These are phyloP conservation scores for Oxyura jamaicensis DNA, from an alignment of 2,113 vertebrate species.

Conservation along the genomic window DNA sequence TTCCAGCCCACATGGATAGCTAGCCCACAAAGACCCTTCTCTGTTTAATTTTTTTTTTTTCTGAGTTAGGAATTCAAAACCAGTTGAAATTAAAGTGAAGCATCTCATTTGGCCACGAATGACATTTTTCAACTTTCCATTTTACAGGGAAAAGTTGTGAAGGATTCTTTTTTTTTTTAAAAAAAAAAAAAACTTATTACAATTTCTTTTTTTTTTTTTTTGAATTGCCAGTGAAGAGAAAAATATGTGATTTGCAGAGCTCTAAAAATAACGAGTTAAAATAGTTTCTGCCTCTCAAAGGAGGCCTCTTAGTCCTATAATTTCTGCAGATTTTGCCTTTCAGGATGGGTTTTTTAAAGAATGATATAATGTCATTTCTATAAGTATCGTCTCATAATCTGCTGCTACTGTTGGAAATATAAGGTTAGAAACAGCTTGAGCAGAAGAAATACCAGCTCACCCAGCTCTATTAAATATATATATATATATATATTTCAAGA, in stretches of 20 bases:
- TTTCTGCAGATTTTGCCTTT: constrained; percentile 68
- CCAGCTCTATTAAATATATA: not conserved
- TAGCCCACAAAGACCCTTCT: not conserved
- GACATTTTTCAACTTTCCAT: constrained; percentile 50
- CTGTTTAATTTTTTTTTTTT: not conserved
- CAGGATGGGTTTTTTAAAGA: constrained; percentile 62
- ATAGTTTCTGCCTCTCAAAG: constrained; percentile 67
- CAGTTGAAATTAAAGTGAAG: constrained; percentile 30
- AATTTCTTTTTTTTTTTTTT: constrained; percentile 47
- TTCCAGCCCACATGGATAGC: not conserved
- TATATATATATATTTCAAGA: not conserved
- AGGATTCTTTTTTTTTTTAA: constrained; percentile 17
- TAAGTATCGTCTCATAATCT: constrained; percentile 44
- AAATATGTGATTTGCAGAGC: constrained; percentile 63
- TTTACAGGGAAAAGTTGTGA: constrained; percentile 39
- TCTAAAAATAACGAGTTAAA: constrained; percentile 71
- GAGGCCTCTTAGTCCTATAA: constrained; percentile 62
- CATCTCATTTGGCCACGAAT: constrained; percentile 53
- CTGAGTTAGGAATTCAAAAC: not conserved
- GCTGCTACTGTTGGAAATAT: constrained; percentile 30
- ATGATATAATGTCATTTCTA: constrained; percentile 62
- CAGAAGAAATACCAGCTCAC: constrained; percentile 41
- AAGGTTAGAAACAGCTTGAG: constrained; percentile 54
- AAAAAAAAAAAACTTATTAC: constrained; percentile 25
- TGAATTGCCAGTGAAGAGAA: constrained; percentile 59